Evolutionary conservation across 2,888 invertebrate genomes (phyloP), one percentile per base, ranked within the genome.

Genomic region (Chaetogeoica ovagalla): DNA sequence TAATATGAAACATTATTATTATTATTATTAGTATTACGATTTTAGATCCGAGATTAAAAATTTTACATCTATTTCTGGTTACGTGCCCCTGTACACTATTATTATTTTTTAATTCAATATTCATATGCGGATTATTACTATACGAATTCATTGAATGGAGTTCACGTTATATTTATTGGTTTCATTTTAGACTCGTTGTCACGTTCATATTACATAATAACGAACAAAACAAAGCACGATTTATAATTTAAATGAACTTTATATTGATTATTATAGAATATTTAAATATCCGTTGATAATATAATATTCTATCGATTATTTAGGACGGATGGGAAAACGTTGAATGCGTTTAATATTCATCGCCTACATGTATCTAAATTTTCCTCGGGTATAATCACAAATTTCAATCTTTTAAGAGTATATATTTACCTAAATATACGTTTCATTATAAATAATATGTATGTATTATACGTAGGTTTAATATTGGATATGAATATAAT

Each of bases 231-330:
- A 57, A 57, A 70, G 37, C 57, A 13, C 15, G 37, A 17, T 39
- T 37, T 21, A 57, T 71, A 71, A 59, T 71, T 71, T 21, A 71
- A 71, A 71, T 23, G 21, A 71, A 39, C 37, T 57, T 59, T 21
- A 39, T 39, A 39, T 39, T 59, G 57, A 39, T 70, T n/a, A 39
- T 70, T n/a, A 57, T 2, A 15, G 7, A 63, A 63, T 62, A 57
- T 71, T 71, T 71, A 57, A 37, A 57, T 71, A 71, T 71, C 30
- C 70, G 30, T 59, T 59, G 70, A 63, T 37, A 37, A 57, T 57
- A 39, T 70, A 37, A 57, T 57, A 39, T 70, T 70, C 37, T 57
- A 57, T 70, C 57, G 57, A 70, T 70, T 57, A 57, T 15, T 0
- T 11, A 2, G 48, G 11, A 11, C 11, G 11, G 48, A 15, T 48